Percentiles rank a stretch among this genome's conserved stretches.
Conservation (phyloP, 2,113 vertebrate species). For the Cyprinodon variegatus region DNA sequence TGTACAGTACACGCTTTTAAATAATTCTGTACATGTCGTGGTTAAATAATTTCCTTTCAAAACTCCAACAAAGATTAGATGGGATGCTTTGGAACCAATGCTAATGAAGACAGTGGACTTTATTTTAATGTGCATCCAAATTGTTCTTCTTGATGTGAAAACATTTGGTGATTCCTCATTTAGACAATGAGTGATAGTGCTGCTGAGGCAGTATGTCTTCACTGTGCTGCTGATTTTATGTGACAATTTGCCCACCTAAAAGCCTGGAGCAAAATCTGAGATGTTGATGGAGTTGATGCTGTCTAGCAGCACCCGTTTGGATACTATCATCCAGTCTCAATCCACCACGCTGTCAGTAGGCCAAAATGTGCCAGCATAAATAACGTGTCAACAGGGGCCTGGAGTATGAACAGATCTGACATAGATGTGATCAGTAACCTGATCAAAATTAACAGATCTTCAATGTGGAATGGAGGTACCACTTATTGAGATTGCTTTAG, state of each 20-base stretch:
- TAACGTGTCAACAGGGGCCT: constrained; percentile 29
- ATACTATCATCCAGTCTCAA: constrained; percentile 37
- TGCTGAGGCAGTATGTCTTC: constrained; percentile 36
- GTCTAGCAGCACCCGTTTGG: constrained; percentile 35
- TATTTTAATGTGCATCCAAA: constrained; percentile 40
- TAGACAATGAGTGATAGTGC: constrained; percentile 20
- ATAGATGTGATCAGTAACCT: constrained; percentile 56
- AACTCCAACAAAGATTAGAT: constrained; percentile 36
- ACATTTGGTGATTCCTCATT: constrained; percentile 52
- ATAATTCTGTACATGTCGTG: constrained; percentile 25
- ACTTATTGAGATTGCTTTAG: constrained; percentile 27
- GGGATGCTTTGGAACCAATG: constrained; percentile 32
- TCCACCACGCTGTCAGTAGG: constrained; percentile 50
- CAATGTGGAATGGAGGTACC: constrained; percentile 22
- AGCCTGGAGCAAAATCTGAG: constrained; percentile 39
- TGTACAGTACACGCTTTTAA: constrained; percentile 16
- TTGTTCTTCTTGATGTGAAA: constrained; percentile 32
- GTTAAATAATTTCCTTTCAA: constrained; percentile 32
- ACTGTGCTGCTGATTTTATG: constrained; percentile 7
- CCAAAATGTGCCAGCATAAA: constrained; percentile 43
- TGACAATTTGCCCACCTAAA: constrained; percentile 29
- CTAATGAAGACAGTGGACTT: constrained; percentile 40
- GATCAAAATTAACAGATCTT: constrained; percentile 59
- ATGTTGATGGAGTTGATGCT: constrained; percentile 24
- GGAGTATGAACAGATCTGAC: constrained; percentile 46